These are phyloP conservation scores for Clavelina lepadiformis DNA, from an alignment of 23 tunicate genomes.

Conservation along the genomic window DNA sequence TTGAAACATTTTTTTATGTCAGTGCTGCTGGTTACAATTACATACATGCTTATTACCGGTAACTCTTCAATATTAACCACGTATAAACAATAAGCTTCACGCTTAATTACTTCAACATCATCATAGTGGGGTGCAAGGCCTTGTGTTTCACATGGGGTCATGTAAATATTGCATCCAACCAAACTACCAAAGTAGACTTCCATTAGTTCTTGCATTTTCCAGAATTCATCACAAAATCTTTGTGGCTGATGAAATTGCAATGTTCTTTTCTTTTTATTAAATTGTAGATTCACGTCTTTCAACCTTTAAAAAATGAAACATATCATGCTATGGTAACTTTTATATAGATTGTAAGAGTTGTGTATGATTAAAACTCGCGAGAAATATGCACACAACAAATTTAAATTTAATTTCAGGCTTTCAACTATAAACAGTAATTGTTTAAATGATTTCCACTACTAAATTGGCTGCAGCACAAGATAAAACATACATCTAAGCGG, in stretches of 20 bases:
- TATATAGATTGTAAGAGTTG: too few species aligned
- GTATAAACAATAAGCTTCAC: not conserved
- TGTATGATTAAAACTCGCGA: too few species aligned
- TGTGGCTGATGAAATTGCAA: constrained; percentile 79
- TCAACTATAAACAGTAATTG: too few species aligned
- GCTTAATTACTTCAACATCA: constrained; percentile 53
- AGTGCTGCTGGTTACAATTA: not conserved
- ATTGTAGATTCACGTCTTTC: constrained; percentile 13
- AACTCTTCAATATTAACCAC: not conserved
- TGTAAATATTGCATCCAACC: constrained; percentile 64
- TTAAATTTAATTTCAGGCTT: too few species aligned
- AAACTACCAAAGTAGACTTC: constrained; percentile 50
- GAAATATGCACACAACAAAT: too few species aligned
- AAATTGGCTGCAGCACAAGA: too few species aligned
- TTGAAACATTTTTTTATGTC: not conserved
- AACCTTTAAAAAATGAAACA: constrained; percentile 12
- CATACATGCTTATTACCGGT: not conserved
- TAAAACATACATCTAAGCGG: too few species aligned
- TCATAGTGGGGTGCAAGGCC: constrained; percentile 81
- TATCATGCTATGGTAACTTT: too few species aligned
- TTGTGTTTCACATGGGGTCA: constrained; percentile 62
- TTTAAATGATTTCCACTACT: too few species aligned
- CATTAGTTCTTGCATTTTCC: constrained; percentile 66
- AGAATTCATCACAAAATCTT: constrained; percentile 58
- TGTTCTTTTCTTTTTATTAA: constrained; percentile 35